Conservation (phyloP, 2,113 vertebrate genomes). For the Myocastor coypus region DNA sequence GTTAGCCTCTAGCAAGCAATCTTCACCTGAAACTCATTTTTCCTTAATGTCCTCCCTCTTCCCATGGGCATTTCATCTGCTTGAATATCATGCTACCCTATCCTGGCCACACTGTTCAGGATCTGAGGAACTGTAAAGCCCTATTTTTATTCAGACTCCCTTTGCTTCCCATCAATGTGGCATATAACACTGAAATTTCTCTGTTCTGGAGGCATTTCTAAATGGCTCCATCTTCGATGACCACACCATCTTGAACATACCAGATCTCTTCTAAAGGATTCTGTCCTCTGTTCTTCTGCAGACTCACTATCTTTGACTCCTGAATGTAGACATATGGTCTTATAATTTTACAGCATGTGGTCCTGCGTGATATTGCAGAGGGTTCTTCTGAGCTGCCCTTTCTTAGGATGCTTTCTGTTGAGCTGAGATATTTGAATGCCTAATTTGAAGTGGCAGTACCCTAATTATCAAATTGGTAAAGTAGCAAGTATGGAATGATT, state of each 20-base stretch:
- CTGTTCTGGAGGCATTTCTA: neutral
- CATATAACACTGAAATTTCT: neutral
- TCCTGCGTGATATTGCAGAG: neutral
- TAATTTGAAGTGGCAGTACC: neutral
- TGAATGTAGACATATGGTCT: neutral
- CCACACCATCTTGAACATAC: neutral
- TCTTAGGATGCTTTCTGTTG: neutral
- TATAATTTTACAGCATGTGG: neutral
- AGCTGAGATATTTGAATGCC: neutral
- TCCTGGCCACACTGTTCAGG: neutral
- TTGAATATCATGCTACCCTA: neutral
- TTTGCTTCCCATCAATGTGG: neutral
- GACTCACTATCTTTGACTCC: neutral
- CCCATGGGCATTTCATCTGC: neutral
- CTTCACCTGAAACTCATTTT: neutral
- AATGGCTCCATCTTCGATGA: neutral
- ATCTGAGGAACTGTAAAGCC: neutral
- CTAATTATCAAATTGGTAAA: neutral
- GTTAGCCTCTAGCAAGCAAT: neutral
- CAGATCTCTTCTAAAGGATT: neutral
- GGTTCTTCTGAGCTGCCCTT: neutral
- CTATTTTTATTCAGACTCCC: neutral
- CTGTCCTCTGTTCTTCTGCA: conserved; percentile 2
- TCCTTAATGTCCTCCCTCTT: neutral
- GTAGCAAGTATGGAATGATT: neutral